These are phyloP conservation scores for Podocnemis expansa DNA, from an alignment of 2,113 vertebrate genomes.

Conservation along the genomic window DNA sequence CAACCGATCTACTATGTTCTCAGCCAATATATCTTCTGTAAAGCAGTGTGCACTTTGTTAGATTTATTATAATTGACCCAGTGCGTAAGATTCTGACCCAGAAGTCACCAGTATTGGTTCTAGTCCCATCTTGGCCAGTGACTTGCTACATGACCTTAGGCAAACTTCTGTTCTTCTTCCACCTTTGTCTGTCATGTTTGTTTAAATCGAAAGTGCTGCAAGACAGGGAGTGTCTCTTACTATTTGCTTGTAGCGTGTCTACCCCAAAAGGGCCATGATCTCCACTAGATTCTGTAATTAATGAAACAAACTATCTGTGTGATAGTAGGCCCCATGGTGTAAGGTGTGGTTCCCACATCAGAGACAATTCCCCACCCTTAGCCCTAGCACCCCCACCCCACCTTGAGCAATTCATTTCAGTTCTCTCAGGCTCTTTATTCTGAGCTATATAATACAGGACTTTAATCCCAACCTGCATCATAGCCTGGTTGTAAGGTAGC, in stretches of 20 bases:
- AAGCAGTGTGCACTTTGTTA: background rate
- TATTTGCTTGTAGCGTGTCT: background rate
- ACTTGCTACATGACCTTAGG: background rate
- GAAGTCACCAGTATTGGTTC: background rate
- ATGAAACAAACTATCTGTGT: background rate
- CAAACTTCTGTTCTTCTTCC: too few relatives aligned
- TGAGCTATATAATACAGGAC: background rate
- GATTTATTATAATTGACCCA: background rate
- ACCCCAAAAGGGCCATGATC: background rate
- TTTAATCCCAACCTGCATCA: background rate
- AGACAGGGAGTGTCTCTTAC: background rate
- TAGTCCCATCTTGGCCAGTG: background rate
- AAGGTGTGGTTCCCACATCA: background rate
- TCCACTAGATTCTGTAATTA: background rate
- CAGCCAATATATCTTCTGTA: background rate
- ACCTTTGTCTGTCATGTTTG: background rate
- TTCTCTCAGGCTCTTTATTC: background rate
- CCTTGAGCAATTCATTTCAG: background rate
- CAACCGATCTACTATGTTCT: background rate
- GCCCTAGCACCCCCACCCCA: too few relatives aligned
- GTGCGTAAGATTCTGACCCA: too few relatives aligned
- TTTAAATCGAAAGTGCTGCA: background rate
- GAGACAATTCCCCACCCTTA: too few relatives aligned
- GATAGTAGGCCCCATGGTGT: background rate
- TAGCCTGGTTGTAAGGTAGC: background rate